A percentile compares a stretch with the other conserved stretches of the same genome.
phyloP scores from a whole-genome alignment of 2,888 invertebrate genomes.

The Mystacides longicornis region DNA sequence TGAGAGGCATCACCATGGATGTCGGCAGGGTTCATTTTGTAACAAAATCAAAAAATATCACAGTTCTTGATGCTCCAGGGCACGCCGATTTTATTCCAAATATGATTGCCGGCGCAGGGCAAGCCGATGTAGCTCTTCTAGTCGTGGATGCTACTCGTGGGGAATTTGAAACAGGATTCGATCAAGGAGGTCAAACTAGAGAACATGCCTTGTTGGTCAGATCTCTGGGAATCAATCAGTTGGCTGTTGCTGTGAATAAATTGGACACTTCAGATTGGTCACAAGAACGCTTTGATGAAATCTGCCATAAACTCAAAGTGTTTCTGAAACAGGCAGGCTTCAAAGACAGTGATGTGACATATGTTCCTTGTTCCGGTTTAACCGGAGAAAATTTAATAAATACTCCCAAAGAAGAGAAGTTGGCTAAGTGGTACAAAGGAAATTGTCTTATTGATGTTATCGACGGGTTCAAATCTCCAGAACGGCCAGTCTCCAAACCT shows the following conservation, averaged over 20 bases:
- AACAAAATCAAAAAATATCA: constrained; percentile 73
- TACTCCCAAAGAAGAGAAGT: constrained; percentile 55
- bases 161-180: constrained; percentile 99
- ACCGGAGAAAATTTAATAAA: constrained; percentile 86
- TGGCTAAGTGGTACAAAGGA: constrained; percentile 74
- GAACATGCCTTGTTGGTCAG: constrained; percentile 95
- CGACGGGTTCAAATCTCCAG: constrained; percentile 79
- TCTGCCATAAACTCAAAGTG: constrained; percentile 68
- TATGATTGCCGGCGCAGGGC: constrained; percentile 98
- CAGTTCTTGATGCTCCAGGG: constrained; percentile 93
- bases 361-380: constrained; percentile 94
- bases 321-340: constrained; percentile 91
- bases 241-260: constrained; percentile 95
- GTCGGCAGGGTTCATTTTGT: constrained; percentile 90
- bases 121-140: constrained; percentile 94
- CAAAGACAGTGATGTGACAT: constrained; percentile 77
- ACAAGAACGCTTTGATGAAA: constrained; percentile 82
- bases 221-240: constrained; percentile 80
- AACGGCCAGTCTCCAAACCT: constrained; percentile 79
- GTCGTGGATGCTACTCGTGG: constrained; percentile 95
- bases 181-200: constrained; percentile 94
- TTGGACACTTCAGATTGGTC: constrained; percentile 95
- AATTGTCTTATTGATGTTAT: constrained; percentile 80
- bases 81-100: constrained; percentile 99
- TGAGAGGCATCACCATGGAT: constrained; percentile 98